phyloP scores from a whole-genome alignment of 2,888 invertebrate species.

The Leptinotarsa tumamoca region DNA sequence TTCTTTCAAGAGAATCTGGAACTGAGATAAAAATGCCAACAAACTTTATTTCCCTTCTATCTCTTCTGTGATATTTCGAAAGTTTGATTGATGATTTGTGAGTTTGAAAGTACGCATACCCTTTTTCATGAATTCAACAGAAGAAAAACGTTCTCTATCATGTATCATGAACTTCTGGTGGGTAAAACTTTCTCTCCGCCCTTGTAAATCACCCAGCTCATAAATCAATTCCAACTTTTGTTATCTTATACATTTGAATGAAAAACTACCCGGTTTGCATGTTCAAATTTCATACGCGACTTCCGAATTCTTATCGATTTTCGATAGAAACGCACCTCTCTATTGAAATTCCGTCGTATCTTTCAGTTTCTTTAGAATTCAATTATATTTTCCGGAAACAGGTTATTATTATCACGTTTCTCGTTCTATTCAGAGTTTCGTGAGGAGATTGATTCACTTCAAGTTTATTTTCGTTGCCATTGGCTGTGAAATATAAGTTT shows the following conservation, averaged over 20 bases:
- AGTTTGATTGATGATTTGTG: too few relatives aligned
- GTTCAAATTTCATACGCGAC: not conserved
- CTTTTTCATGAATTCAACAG: not conserved
- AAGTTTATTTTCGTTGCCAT: not conserved
- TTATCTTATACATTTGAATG: not conserved
- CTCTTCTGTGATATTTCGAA: too few relatives aligned
- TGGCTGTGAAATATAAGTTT: too few relatives aligned
- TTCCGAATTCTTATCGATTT: not conserved
- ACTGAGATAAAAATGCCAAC: too few relatives aligned
- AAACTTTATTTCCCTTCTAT: too few relatives aligned
- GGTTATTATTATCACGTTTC: not conserved
- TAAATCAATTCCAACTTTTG: constrained; percentile 1
- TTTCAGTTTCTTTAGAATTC: not conserved
- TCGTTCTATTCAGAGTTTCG: not conserved
- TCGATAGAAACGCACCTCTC: not conserved
- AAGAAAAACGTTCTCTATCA: not conserved
- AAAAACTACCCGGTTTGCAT: not conserved
- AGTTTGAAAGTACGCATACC: too few relatives aligned
- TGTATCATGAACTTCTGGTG: not conserved
- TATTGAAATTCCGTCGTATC: not conserved
- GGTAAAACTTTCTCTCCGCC: not conserved
- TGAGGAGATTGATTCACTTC: not conserved
- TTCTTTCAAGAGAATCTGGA: too few relatives aligned
- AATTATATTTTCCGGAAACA: not conserved
- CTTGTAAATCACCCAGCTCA: not conserved